These are phyloP conservation scores for Dynastes tityus DNA, from an alignment of 2,888 invertebrate genomes.

Conservation along the genomic window DNA sequence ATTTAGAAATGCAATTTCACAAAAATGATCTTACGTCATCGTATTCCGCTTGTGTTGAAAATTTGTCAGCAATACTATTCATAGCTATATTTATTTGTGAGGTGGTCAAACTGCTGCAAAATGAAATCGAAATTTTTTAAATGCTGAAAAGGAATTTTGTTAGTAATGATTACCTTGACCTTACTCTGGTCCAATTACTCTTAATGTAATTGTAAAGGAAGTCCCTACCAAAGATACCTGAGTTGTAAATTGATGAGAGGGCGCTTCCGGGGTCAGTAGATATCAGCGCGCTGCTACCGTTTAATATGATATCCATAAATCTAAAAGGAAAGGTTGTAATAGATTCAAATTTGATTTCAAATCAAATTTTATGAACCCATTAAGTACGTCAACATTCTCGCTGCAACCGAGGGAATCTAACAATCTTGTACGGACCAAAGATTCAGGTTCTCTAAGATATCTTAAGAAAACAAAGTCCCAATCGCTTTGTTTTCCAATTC, in stretches of 20 bases:
- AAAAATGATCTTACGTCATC: slow-evolving; percentile 39
- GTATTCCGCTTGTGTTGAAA: slow-evolving; percentile 50
- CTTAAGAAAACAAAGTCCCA: slow-evolving; percentile 77
- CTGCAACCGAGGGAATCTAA: slow-evolving; percentile 54
- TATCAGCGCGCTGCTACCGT: not conserved
- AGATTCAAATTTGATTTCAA: not conserved
- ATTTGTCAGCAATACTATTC: slow-evolving; percentile 47
- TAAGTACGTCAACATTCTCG: slow-evolving; percentile 44
- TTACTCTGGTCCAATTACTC: slow-evolving; percentile 28
- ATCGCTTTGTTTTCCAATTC: slow-evolving; percentile 74
- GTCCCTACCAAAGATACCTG: slow-evolving; percentile 39
- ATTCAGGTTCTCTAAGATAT: slow-evolving; percentile 60
- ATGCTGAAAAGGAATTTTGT: not conserved
- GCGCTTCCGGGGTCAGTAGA: slow-evolving; percentile 17
- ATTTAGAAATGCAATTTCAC: not conserved
- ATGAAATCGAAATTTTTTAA: not conserved
- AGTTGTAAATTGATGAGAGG: slow-evolving; percentile 37
- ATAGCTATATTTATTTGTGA: slow-evolving; percentile 29
- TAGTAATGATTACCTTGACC: slow-evolving; percentile 16
- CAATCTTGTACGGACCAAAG: slow-evolving; percentile 41
- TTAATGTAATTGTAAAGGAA: slow-evolving; percentile 44
- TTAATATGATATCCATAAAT: not conserved
- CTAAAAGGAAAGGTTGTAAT: not conserved
- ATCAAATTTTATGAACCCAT: slow-evolving; percentile 2
- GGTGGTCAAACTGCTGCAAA: slow-evolving; percentile 29